Percentiles rank a stretch among this genome's conserved stretches.
These are phyloP conservation scores for Sterrhoptilus dennistouni DNA, from an alignment of 2,113 vertebrate genomes.

Conservation along the genomic window DNA sequence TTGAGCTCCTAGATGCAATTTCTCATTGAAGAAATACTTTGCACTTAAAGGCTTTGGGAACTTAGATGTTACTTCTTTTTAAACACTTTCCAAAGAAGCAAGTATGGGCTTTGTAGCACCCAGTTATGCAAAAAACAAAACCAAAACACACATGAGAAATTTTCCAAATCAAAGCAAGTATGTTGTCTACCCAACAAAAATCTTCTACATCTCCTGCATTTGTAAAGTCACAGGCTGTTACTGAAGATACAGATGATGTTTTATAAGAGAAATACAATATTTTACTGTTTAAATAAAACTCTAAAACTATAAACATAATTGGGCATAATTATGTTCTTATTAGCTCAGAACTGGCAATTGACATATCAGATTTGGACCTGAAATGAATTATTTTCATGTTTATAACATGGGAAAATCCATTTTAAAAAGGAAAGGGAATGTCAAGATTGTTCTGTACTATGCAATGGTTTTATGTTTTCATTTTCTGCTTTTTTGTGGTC, in stretches of 20 bases:
- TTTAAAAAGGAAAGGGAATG: neutral
- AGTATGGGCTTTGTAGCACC: neutral
- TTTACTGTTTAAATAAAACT: neutral
- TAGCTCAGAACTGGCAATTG: neutral
- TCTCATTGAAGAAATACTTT: slow-evolving; percentile 1
- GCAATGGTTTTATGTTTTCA: neutral
- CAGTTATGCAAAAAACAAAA: neutral
- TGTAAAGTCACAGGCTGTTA: neutral
- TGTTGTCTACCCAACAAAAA: neutral
- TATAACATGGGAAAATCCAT: neutral
- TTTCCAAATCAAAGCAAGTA: neutral
- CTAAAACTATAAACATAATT: neutral
- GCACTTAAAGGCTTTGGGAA: neutral
- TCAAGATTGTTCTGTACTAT: neutral
- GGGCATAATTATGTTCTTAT: neutral
- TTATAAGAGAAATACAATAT: neutral
- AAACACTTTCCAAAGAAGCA: neutral
- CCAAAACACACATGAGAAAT: neutral
- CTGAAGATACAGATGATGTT: neutral
- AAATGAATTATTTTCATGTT: neutral
- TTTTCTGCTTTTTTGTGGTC: neutral
- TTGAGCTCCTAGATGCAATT: neutral
- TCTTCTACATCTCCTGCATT: neutral
- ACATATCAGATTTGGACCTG: neutral
- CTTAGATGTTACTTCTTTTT: neutral